These are phyloP conservation scores for Opisthocomus hoazin DNA, from an alignment of 2,113 vertebrate genomes.

Conservation along the genomic window DNA sequence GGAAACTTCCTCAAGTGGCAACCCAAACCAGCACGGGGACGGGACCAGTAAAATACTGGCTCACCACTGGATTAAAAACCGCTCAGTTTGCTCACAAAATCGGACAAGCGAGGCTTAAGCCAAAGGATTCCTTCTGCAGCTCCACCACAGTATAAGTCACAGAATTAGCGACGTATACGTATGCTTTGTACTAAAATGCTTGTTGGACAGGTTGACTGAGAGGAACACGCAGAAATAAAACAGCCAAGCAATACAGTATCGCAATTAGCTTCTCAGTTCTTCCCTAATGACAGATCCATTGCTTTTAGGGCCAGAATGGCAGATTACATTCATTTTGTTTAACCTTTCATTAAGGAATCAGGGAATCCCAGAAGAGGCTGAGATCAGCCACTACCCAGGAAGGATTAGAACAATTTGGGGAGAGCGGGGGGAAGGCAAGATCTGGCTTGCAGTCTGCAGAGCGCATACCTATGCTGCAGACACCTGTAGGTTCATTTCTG, in stretches of 20 bases:
- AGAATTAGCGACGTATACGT: fast-evolving
- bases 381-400: neutral
- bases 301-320: neutral
- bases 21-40: neutral
- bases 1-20: neutral
- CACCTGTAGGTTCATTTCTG: neutral
- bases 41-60: neutral
- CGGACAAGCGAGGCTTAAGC: neutral
- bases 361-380: neutral
- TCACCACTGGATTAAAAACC: neutral
- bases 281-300: neutral
- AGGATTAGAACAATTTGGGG: neutral
- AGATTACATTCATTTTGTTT: neutral
- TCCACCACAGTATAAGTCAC: neutral
- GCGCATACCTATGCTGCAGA: neutral
- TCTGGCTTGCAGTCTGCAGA: neutral
- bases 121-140: neutral
- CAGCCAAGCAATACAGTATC: neutral
- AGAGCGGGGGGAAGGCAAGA: neutral
- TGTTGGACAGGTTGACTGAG: neutral
- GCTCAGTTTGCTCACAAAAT: neutral
- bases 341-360: neutral
- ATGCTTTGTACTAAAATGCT: neutral
- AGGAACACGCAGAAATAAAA: neutral
- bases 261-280: neutral